phyloP scores from a whole-genome alignment of 2,888 invertebrate genomes.

The Actias luna region DNA sequence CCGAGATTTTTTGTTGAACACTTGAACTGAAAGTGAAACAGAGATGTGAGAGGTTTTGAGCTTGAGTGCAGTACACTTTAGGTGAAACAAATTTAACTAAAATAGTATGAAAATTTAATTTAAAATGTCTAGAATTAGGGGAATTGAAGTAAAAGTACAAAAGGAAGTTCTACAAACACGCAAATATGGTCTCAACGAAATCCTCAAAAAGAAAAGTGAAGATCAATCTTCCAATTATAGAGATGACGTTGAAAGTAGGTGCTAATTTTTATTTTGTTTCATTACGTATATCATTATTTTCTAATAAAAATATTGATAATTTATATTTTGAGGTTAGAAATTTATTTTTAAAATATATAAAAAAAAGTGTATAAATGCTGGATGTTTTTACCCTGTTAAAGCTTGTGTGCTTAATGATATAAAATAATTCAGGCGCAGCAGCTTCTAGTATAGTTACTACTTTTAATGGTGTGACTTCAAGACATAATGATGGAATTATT shows the following conservation, averaged over 20 bases:
- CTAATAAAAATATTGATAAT: background rate
- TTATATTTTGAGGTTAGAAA: background rate
- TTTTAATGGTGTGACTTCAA: no score
- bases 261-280: slow-evolving; percentile 18
- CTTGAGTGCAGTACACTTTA: no score
- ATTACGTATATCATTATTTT: background rate
- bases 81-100: background rate
- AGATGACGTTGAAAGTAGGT: slow-evolving; percentile 65
- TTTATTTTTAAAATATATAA: background rate
- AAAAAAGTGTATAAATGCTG: no score
- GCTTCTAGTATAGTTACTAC: no score
- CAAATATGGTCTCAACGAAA: slow-evolving; percentile 53
- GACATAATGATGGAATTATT: no score
- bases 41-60: background rate
- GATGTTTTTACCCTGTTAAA: no score
- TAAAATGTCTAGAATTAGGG: slow-evolving; percentile 68
- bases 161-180: slow-evolving; percentile 53
- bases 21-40: no score
- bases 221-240: slow-evolving; percentile 48
- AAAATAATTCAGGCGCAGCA: no score
- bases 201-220: slow-evolving; percentile 51
- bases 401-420: no score
- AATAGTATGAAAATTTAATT: slow-evolving; percentile 20
- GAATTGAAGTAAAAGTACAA: slow-evolving; percentile 61
- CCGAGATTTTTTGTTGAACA: background rate